These are phyloP conservation scores for Macaria liturata DNA, from an alignment of 2,888 invertebrate genomes.

Conservation along the genomic window DNA sequence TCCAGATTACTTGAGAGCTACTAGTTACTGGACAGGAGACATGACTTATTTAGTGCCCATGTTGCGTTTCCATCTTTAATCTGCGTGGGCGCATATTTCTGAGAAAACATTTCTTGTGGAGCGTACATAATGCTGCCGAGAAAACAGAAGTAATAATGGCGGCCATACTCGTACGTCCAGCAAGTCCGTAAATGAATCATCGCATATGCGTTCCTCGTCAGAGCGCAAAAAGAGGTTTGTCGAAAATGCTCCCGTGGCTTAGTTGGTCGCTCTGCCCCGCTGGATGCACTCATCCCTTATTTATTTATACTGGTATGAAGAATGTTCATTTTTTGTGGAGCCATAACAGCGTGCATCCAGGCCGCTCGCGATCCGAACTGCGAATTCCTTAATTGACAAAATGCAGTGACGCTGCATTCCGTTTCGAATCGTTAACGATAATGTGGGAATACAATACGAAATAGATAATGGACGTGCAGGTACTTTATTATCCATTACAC, in stretches of 20 bases:
- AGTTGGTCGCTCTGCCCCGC: constrained; percentile 64
- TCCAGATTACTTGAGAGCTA: constrained; percentile 58
- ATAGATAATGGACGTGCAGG: constrained; percentile 47
- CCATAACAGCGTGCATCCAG: constrained; percentile 69
- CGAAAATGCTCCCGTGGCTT: constrained; percentile 75
- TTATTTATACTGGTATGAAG: constrained; percentile 81
- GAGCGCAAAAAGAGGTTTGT: constrained; percentile 78
- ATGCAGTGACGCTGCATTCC: constrained; percentile 69
- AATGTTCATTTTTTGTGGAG: constrained; percentile 71
- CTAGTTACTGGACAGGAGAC: constrained; percentile 70
- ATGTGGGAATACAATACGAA: constrained; percentile 65
- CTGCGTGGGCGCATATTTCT: constrained; percentile 81
- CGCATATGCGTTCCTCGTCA: constrained; percentile 79
- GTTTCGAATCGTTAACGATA: constrained; percentile 64
- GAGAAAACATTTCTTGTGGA: constrained; percentile 79
- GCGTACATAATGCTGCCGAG: constrained; percentile 76
- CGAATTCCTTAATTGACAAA: constrained; percentile 79
- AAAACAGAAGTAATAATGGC: constrained; percentile 81
- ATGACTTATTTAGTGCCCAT: constrained; percentile 79
- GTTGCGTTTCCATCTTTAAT: constrained; percentile 80
- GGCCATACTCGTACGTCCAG: constrained; percentile 75
- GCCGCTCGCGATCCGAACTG: constrained; percentile 55
- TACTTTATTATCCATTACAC: too few relatives aligned
- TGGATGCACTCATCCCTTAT: constrained; percentile 78
- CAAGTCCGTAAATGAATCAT: constrained; percentile 81